These are phyloP conservation scores for Entomobrya multifasciata DNA, from an alignment of 2,888 invertebrate genomes.

Conservation along the genomic window DNA sequence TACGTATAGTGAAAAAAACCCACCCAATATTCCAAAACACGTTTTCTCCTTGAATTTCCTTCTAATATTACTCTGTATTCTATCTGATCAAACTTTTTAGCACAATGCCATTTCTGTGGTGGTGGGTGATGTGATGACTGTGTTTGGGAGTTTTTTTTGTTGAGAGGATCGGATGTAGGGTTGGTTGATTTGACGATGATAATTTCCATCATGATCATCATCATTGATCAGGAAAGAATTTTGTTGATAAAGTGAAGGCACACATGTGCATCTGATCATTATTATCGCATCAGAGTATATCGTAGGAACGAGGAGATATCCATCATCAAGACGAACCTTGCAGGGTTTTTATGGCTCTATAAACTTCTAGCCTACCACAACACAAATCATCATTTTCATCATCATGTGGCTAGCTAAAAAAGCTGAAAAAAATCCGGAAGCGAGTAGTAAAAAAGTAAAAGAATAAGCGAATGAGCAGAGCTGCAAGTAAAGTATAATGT, in stretches of 20 bases:
- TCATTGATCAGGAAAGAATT: not conserved
- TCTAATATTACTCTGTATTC: not conserved
- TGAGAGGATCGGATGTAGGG: not conserved
- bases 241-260: constrained; percentile 32
- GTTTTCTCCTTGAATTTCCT: not conserved
- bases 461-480: too few species aligned
- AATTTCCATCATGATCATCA: constrained; percentile 21
- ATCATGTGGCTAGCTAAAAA: too few species aligned
- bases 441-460: too few species aligned
- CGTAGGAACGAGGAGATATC: not conserved
- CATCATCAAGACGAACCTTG: constrained; percentile 1
- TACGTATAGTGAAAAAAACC: too few species aligned
- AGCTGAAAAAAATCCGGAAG: too few species aligned
- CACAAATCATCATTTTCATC: not conserved
- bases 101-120: not conserved
- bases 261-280: constrained; percentile 32
- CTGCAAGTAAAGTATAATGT: not conserved
- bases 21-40: constrained; percentile 4
- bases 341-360: constrained; percentile 1
- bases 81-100: constrained; percentile 1
- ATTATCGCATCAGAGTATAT: not conserved
- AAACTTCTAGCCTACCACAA: not conserved
- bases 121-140: not conserved
- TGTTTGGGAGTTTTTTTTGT: not conserved
- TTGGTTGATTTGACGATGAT: constrained; percentile 30